Evolutionary conservation across 2,113 vertebrate species (phyloP), one percentile per base, ranked within the genome.

Genomic region (Marmota flaviventris): DNA sequence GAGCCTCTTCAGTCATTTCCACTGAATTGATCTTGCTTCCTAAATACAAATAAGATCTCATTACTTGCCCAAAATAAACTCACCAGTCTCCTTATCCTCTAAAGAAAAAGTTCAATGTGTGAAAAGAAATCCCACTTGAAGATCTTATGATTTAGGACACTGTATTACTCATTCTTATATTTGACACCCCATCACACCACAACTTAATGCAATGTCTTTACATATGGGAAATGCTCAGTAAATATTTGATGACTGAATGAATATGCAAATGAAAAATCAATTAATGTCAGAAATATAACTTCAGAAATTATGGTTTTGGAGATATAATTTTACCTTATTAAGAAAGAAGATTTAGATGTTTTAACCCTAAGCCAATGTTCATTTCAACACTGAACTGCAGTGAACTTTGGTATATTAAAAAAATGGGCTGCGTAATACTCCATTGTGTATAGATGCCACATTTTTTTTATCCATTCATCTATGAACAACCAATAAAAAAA

Each of bases 331-430:
- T 72, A 56, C 4, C 13, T 24, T 73, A 65, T 94, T 67, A 4
- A 29, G 32, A 91, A 81, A 91, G 69, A 18, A 82, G 17, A 48
- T 72, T 56, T 18, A 82, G 65, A 53, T 25, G 53, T 18, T 91
- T 82, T 82, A 91, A 14, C 65, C n/a, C 27, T 45, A 92, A 89
- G 63, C 25, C 18, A 94, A n/a, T 78, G 5, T 89, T 96, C 42
- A 73, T 56, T 45, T 39, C 53, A 73, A 48, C 13, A 56, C 17
- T n/a, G 32, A 67, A 56, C 39, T 63, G 10, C 61, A 84, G 16
- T 73, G 32, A 84, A 96, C 29, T 87, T 94, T 93, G 45, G 11
- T 79, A 85, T 27, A 93, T 73, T 90, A 76, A 89, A 86, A 45
- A 45, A 17, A 87, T 90, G 14, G 7, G 7, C 39, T 39, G 39